These are phyloP conservation scores for Characodon lateralis DNA, from an alignment of 2,797 vertebrate species.

Conservation along the genomic window DNA sequence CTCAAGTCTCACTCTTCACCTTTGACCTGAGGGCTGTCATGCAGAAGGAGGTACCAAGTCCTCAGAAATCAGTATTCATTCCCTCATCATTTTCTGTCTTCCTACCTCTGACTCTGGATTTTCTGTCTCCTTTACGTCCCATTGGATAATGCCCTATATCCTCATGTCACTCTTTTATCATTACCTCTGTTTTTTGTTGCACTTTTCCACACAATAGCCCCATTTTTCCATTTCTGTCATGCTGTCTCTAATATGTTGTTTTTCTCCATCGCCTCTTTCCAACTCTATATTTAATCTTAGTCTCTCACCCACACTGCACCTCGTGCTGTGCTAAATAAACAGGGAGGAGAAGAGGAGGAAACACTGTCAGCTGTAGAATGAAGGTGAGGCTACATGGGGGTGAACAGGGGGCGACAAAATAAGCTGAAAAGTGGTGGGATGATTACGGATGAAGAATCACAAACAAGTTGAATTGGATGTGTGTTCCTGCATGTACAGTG, in stretches of 20 bases:
- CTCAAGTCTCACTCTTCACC: conserved; percentile 36
- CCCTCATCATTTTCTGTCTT: conserved; percentile 1
- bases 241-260: conserved; percentile 50
- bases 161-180: conserved; percentile 34
- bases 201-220: conserved; percentile 41
- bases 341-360: conserved; percentile 54
- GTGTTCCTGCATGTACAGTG: not conserved
- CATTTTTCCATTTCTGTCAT: conserved; percentile 49
- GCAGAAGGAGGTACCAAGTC: conserved; percentile 39
- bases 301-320: conserved; percentile 60
- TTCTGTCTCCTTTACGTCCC: conserved; percentile 2
- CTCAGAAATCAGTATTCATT: conserved; percentile 34
- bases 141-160: conserved; percentile 8
- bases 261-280: conserved; percentile 32
- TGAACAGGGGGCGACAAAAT: conserved; percentile 13
- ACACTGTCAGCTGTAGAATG: conserved; percentile 33
- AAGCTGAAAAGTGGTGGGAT: conserved; percentile 20
- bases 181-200: conserved; percentile 55
- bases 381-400: conserved; percentile 28
- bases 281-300: conserved; percentile 62
- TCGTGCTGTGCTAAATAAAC: conserved; percentile 60
- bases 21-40: conserved; percentile 48
- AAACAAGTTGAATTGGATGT: conserved; percentile 36
- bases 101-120: not conserved
- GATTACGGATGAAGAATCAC: conserved; percentile 40